Evolutionary conservation across 2,888 invertebrate species (phyloP), one percentile per base, ranked within the genome.

Genomic region (Panzeria rudis): DNA sequence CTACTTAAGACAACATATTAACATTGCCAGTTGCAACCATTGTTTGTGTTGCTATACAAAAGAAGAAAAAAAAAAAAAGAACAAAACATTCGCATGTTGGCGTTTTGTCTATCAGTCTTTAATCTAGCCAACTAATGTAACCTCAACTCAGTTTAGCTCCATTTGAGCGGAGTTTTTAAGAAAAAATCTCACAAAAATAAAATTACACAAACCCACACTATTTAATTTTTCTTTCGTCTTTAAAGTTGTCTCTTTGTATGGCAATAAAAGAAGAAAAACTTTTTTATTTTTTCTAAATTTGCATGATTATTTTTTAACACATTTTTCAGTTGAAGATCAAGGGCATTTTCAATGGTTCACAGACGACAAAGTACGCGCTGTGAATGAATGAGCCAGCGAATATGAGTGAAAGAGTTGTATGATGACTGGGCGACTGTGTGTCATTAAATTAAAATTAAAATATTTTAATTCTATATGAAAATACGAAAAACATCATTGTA

Each of bases 281-380:
- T 38, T 29, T 52, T 54, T n/a, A n/a, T n/a, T 62, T 62, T 54
- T 71, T 41, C 13, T 25, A 72, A 62, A 59, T 77, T 68, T 59
- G 44, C 68, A 77, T 61, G 68, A 77, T 59, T 38, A 52, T 68
- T 56, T 76, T 75, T 76, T 64, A 41, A 61, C 44, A 61, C 47
- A 61, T 64, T 54, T 78, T 81, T 82, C 44, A 71, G 71, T 72
- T 84, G 80, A 84, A 84, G 84, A 80, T 84, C 84, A 84, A 84
- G 84, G 84, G 84, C 84, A 80, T 15, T 52, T 71, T 50, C 54
- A 82, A 69, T 82, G 81, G 81, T 76, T 76, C 75, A 76, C 52
- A 69, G 35, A 32, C 25, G 35, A 32, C 25, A 35, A 44, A 71
- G 15, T 38, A 29, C 29, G 68, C 35, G 35, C 11, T 47, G 56